These are phyloP conservation scores for Takifugu flavidus DNA, from an alignment of 2,113 vertebrate genomes.

Conservation along the genomic window DNA sequence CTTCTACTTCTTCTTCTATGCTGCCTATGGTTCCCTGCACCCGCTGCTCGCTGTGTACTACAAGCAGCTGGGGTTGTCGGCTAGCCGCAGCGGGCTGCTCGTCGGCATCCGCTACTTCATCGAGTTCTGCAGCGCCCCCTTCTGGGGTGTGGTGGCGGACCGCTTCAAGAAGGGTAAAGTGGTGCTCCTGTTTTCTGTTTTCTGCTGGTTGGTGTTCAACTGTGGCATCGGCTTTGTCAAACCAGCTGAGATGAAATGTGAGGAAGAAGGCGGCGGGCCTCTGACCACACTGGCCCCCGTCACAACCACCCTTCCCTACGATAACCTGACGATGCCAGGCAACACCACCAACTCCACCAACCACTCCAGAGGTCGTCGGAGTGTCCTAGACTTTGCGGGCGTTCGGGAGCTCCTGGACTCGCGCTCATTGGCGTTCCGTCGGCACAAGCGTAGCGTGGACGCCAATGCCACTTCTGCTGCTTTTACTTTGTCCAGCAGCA, in stretches of 20 bases:
- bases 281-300: accelerated
- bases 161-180: slow-evolving; percentile 91
- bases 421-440: not conserved
- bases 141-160: slow-evolving; percentile 96
- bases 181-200: slow-evolving; percentile 89
- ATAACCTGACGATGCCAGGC: slow-evolving; percentile 5
- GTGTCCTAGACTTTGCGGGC: accelerated
- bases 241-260: slow-evolving; percentile 85
- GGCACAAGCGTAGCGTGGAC: slow-evolving; percentile 24
- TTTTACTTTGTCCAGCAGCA: not conserved
- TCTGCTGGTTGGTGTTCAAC: slow-evolving; percentile 97
- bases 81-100: slow-evolving; percentile 89
- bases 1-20: slow-evolving; percentile 98
- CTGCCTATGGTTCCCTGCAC: slow-evolving; percentile 94
- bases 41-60: slow-evolving; percentile 93
- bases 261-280: slow-evolving; percentile 53
- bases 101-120: slow-evolving; percentile 98
- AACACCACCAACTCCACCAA: slow-evolving; percentile 28
- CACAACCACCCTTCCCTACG: not conserved
- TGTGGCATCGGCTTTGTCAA: slow-evolving; percentile 90
- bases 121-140: slow-evolving; percentile 97
- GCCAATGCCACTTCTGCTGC: not conserved
- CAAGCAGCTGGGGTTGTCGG: slow-evolving; percentile 93
- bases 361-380: slow-evolving; percentile 36
- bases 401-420: not conserved